A percentile compares a stretch with the other conserved stretches of the same genome.
Evolutionary conservation across 2,113 vertebrate species (phyloP).

Genomic region (Hippopotamus amphibius): DNA sequence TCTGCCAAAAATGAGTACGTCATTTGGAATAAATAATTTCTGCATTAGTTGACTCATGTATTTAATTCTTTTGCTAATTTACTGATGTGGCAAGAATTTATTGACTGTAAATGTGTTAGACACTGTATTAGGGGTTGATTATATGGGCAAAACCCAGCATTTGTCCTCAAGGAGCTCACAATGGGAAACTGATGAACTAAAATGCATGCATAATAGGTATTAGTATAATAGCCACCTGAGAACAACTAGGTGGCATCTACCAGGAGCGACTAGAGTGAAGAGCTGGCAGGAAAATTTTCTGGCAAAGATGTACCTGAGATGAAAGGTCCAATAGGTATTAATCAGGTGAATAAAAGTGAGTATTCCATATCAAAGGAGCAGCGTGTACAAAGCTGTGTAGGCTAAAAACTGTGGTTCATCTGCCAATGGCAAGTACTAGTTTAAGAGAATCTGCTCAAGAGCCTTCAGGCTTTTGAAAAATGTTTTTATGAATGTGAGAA

Average conservation of each 20-base stretch:
- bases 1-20: not conserved
- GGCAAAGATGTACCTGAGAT: not conserved
- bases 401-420: not conserved
- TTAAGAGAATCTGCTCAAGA: slow-evolving; percentile 16
- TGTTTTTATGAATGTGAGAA: not conserved
- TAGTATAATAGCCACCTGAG: not conserved
- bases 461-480: not conserved
- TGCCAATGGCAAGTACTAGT: not conserved
- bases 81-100: not conserved
- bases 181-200: not conserved
- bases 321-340: not conserved
- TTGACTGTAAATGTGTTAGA: not conserved
- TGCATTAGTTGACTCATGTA: not conserved
- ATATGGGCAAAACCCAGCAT: not conserved
- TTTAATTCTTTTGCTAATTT: not conserved
- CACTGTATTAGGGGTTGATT: not conserved
- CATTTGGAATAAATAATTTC: not conserved
- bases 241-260: not conserved
- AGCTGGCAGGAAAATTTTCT: not conserved
- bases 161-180: not conserved
- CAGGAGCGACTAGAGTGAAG: not conserved
- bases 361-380: not conserved
- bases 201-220: not conserved
- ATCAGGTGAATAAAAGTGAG: not conserved
- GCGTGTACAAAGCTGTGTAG: not conserved